Percentiles rank a stretch among this genome's conserved stretches.
Conservation (phyloP, 2,797 vertebrate species). For the Gouania willdenowi region DNA sequence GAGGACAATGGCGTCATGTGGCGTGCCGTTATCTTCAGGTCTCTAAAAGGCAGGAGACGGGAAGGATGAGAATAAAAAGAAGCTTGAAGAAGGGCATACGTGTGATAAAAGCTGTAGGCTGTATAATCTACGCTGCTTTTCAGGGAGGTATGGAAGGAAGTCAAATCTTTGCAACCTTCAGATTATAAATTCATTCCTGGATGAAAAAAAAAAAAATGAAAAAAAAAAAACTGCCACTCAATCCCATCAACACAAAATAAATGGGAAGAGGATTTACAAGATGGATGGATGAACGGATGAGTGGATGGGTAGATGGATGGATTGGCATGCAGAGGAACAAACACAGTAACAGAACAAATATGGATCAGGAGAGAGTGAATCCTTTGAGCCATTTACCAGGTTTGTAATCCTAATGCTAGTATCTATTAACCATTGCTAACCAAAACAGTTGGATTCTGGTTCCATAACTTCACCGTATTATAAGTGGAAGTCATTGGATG, state of each 20-base stretch:
- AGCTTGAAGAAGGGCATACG: conserved; percentile 63
- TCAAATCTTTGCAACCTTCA: conserved; percentile 59
- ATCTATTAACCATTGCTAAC: too few species aligned
- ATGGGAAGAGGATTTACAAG: conserved; percentile 55
- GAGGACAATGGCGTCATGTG: conserved; percentile 71
- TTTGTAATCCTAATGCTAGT: conserved; percentile 48
- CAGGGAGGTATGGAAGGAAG: conserved; percentile 41
- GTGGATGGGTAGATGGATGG: conserved; percentile 39
- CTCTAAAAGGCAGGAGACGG: conserved; percentile 56
- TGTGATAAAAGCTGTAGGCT: conserved; percentile 73
- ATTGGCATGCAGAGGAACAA: conserved; percentile 58
- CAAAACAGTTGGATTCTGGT: too few species aligned
- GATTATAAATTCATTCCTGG: conserved; percentile 59
- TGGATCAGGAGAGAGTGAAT: conserved; percentile 42
- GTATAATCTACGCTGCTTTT: conserved; percentile 65
- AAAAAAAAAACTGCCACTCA: conserved; percentile 27
- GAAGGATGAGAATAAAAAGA: conserved; percentile 63
- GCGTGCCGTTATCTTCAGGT: conserved; percentile 68
- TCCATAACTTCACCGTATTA: too few species aligned
- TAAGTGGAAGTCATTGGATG: too few species aligned
- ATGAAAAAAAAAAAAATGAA: too few species aligned
- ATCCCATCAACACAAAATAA: conserved; percentile 23
- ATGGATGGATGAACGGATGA: conserved; percentile 61
- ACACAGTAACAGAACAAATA: conserved; percentile 61
- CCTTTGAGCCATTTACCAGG: conserved; percentile 24